Evolutionary conservation across 2,797 vertebrate species (phyloP).

Genomic region (Aplochiton taeniatus): DNA sequence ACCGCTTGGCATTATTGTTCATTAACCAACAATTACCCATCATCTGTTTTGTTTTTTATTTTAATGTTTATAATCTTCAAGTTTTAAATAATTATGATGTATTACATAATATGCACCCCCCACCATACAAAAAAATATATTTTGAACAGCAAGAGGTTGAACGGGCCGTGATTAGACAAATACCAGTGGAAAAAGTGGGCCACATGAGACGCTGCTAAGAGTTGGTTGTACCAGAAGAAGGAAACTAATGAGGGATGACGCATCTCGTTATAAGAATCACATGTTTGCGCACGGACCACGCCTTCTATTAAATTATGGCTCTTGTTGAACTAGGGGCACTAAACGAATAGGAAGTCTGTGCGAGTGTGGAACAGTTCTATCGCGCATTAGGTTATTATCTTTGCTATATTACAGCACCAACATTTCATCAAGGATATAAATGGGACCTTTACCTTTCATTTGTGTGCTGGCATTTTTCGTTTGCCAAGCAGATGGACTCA

Average conservation of each 20-base stretch:
- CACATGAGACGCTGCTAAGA: conserved; percentile 14
- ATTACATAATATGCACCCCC: too few relatives aligned
- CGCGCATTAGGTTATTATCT: not conserved
- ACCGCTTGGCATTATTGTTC: too few relatives aligned
- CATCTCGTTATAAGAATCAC: conserved; percentile 86
- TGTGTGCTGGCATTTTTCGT: conserved; percentile 52
- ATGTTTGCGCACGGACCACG: conserved; percentile 74
- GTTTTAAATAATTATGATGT: too few relatives aligned
- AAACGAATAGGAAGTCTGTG: conserved; percentile 8
- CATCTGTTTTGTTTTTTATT: too few relatives aligned
- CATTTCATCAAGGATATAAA: conserved; percentile 38
- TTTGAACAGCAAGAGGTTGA: too few relatives aligned
- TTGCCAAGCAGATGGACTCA: conserved; percentile 63
- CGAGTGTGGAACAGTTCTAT: conserved; percentile 7
- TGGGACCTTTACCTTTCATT: conserved; percentile 54
- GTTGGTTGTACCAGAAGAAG: conserved; percentile 19
- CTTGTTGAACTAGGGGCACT: conserved; percentile 25
- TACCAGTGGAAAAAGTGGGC: too few relatives aligned
- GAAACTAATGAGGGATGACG: conserved; percentile 76
- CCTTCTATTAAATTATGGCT: conserved; percentile 59
- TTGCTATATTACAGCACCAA: not conserved
- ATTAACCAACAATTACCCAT: too few relatives aligned
- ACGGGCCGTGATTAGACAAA: too few relatives aligned
- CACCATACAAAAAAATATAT: too few relatives aligned
- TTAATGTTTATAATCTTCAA: too few relatives aligned